Evolutionary conservation across 2,888 invertebrate genomes (phyloP).

Genomic region (Heliconius ethilla): DNA sequence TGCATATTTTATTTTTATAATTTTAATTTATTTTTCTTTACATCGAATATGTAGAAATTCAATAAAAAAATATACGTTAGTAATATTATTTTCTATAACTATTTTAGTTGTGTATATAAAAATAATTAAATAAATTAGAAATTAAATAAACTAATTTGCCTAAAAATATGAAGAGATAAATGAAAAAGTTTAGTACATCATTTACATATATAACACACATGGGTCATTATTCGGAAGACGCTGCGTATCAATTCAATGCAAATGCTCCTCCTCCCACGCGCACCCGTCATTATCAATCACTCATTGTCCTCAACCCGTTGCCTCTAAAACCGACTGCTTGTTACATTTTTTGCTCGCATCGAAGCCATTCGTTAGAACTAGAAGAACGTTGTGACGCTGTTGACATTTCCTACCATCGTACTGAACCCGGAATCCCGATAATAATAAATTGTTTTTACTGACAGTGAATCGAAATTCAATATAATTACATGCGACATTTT

Average conservation of each 20-base stretch:
- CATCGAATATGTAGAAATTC: background rate
- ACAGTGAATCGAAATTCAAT: constrained; percentile 41
- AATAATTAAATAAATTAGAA: constrained; percentile 59
- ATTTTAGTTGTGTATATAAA: background rate
- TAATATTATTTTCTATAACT: background rate
- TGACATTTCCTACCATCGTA: constrained; percentile 71
- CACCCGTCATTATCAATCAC: constrained; percentile 72
- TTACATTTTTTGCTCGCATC: constrained; percentile 65
- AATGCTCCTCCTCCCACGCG: constrained; percentile 68
- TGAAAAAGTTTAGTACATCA: constrained; percentile 3
- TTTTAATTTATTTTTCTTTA: background rate
- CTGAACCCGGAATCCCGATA: constrained; percentile 74
- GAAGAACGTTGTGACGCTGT: constrained; percentile 55
- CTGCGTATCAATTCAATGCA: constrained; percentile 76
- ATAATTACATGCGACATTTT: constrained; percentile 49
- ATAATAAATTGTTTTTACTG: constrained; percentile 54
- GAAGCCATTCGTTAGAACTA: constrained; percentile 73
- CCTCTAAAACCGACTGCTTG: constrained; percentile 50
- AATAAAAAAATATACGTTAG: background rate
- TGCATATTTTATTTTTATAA: background rate
- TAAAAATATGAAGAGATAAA: background rate
- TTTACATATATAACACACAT: constrained; percentile 53
- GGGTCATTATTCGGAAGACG: constrained; percentile 66
- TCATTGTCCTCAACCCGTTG: constrained; percentile 59
- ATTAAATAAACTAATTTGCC: background rate